Conservation (phyloP, 2,888 invertebrate species). For the Apodemia mormo region DNA sequence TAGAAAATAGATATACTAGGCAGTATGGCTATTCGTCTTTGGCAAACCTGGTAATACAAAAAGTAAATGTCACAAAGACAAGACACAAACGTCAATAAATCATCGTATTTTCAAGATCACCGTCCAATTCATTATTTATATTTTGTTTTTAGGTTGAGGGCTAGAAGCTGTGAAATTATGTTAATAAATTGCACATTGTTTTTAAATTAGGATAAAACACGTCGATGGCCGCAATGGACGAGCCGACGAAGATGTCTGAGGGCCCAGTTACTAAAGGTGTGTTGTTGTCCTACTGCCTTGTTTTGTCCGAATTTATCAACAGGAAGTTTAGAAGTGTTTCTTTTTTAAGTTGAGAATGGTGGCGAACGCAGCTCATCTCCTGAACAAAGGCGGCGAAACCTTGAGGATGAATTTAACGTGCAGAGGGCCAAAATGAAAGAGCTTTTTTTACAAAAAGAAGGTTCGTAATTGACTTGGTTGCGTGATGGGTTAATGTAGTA, state of each 20-base stretch:
- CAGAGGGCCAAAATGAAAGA: slow-evolving; percentile 97
- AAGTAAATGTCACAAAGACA: slow-evolving; percentile 17
- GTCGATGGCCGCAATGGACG: slow-evolving; percentile 37
- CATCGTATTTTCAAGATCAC: slow-evolving; percentile 34
- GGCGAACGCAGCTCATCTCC: slow-evolving; percentile 50
- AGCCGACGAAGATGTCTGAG: slow-evolving; percentile 58
- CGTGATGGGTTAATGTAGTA: slow-evolving; percentile 7
- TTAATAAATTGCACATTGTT: slow-evolving; percentile 21
- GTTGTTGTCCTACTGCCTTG: slow-evolving; percentile 49
- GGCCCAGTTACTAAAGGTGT: slow-evolving; percentile 61
- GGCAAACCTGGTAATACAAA: background rate
- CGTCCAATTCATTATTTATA: slow-evolving; percentile 28
- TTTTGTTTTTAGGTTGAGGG: slow-evolving; percentile 25
- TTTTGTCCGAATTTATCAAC: slow-evolving; percentile 32
- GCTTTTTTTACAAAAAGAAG: slow-evolving; percentile 96
- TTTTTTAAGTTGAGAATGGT: slow-evolving; percentile 70
- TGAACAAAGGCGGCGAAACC: slow-evolving; percentile 68
- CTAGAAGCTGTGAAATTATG: slow-evolving; percentile 32
- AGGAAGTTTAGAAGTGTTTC: slow-evolving; percentile 69
- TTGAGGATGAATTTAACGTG: slow-evolving; percentile 92
- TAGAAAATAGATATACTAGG: background rate
- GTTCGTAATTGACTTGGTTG: slow-evolving; percentile 68
- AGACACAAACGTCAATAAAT: slow-evolving; percentile 27
- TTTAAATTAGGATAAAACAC: slow-evolving; percentile 25
- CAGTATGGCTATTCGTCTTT: background rate